Conservation (phyloP, 2,797 vertebrate genomes). For the Crocidura indochinensis region DNA sequence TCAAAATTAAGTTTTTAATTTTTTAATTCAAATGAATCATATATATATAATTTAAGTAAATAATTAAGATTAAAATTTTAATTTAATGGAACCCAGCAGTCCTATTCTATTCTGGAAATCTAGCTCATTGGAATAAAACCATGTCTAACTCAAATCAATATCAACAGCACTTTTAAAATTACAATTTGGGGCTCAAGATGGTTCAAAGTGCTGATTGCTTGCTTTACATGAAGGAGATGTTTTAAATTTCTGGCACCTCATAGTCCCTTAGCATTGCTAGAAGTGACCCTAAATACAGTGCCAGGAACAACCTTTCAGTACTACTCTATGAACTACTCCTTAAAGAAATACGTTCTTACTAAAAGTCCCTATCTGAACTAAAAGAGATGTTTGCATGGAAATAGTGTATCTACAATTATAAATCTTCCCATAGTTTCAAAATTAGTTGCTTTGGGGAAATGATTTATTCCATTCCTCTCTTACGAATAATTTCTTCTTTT, state of each 20-base stretch:
- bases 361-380: not conserved
- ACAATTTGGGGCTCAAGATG: not conserved
- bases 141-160: slow-evolving; percentile 21
- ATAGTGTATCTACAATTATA: not conserved
- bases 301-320: too few relatives aligned
- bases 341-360: too few relatives aligned
- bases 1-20: not conserved
- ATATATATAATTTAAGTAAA: too few relatives aligned
- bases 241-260: too few relatives aligned
- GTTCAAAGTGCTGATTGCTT: too few relatives aligned
- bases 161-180: not conserved
- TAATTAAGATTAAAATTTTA: too few relatives aligned
- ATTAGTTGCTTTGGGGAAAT: slow-evolving; percentile 8
- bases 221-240: too few relatives aligned
- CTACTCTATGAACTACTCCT: too few relatives aligned
- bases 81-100: not conserved
- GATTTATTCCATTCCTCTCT: slow-evolving; percentile 3
- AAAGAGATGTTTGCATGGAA: not conserved
- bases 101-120: not conserved
- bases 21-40: too few relatives aligned
- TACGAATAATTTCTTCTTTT: not conserved
- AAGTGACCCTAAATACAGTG: too few relatives aligned
- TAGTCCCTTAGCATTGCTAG: too few relatives aligned
- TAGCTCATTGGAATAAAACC: slow-evolving; percentile 30
- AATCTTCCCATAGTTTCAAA: slow-evolving; percentile 1